A percentile compares a stretch with the other conserved stretches of the same genome.
Evolutionary conservation across 2,113 vertebrate species (phyloP).

Genomic region (Mirza zaza): DNA sequence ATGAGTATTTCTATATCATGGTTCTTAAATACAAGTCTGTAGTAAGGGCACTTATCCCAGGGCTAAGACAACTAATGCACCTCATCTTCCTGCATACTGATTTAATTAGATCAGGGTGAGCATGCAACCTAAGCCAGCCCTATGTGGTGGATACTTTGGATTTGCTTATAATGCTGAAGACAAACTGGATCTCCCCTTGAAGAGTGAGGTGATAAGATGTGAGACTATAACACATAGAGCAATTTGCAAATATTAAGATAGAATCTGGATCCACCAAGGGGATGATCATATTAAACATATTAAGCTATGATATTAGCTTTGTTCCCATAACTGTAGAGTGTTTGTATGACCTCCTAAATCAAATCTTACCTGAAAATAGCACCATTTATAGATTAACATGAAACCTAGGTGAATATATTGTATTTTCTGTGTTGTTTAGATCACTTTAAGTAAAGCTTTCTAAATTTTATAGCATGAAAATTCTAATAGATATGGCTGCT

Average conservation of each 20-base stretch:
- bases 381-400: neutral
- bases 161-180: neutral
- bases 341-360: neutral
- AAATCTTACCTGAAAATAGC: neutral
- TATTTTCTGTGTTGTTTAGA: neutral
- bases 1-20: neutral
- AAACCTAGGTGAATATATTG: neutral
- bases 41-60: neutral
- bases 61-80: fast-evolving
- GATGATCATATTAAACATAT: neutral
- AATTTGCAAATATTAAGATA: neutral
- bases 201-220: no score
- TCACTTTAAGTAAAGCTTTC: neutral
- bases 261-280: neutral
- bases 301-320: no score
- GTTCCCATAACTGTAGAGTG: neutral
- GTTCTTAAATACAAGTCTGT: neutral
- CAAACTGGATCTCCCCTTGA: neutral
- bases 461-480: neutral
- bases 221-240: neutral
- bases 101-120: neutral
- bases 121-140: neutral
- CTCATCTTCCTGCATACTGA: neutral
- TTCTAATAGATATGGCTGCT: neutral
- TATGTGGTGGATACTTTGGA: neutral